Base-by-base conservation (phyloP, 2,113 vertebrate genomes). In the Cyprinodon tularosa region DNA sequence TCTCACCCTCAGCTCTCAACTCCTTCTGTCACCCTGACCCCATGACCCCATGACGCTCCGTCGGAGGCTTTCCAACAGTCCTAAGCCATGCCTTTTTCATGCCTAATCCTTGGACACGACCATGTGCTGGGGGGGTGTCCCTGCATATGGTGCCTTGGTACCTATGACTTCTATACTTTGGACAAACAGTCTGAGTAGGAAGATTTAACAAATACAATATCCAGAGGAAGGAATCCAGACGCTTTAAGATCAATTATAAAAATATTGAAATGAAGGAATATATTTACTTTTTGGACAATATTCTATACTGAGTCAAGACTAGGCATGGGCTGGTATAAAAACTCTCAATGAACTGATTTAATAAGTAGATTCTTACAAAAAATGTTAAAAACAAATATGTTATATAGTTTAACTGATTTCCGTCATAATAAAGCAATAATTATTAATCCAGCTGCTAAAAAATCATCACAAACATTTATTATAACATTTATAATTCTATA, bases 81-180 rank as follows among this genome's bases (percentile, higher is more conserved):
- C 80, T 84, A 78, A 89, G 86, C 82, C 83, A 88, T 83, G 83
- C 78, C 80, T 86, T 81, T 62, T 76, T 80, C 75, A 84, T 72
- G 78, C 80, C 75, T 57, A 71, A 74, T 74, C 80, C 72, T 72
- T 45, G 39, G 68, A 82, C 78, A 57, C 47, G 76, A 67, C 59
- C 62, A 47, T 12, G 59, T 45, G 63, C 75, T 66, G 70, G 42
- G 29, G 62, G 62, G 20, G 12, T 12, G 59, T 74, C 68, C 50
- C 22, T 38, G 60, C 15, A 5, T 36, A 22, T 20, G 37, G 38
- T 50, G 75, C 66, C 72, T 68, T 45, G 36, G 42, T 14, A 57
- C 63, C 59, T 60, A 62, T 42, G 48, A 62, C 60, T 57, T 9
- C 5, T 53, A 20, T 53, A 17, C 17, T 53, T 20, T 17, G 0